Base-by-base conservation (phyloP, 2,888 invertebrate species). In the Polydrusus cervinus region DNA sequence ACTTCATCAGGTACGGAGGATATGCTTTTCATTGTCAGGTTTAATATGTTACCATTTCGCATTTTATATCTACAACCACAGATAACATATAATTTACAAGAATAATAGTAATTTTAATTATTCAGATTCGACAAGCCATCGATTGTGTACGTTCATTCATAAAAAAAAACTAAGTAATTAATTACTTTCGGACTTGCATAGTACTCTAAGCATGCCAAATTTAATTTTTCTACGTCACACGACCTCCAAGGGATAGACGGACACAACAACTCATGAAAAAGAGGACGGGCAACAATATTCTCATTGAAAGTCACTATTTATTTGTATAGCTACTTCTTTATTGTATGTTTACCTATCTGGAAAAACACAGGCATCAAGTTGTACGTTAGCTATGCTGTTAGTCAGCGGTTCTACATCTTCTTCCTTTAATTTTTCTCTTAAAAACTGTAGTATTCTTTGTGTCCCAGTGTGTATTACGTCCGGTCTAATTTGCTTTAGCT, bases 391-490 rank as follows among this genome's bases (percentile, higher is more conserved):
- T n/a, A 80, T 20, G 40, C 71, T 67, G 18, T 55, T 70, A 30
- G 64, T 34, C 20, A 77, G 14, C 13, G 72, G 69, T 13, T 77
- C 60, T 55, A 82, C 40, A 60, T 84, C 82, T 64, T 84, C 84
- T n/a, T 81, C 82, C 53, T 81, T 83, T 49, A 86, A 87, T 74
- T 91, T 92, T 78, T 94, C 93, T 3, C 93, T 89, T 40, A 95
- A 87, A 84, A 93, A 94, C 85, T 93, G 93, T 85, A 97, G 90
- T 84, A 97, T 91, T 74, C 95, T 88, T 49, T 90, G 90, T 0
- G 96, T 95, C n/a, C 97, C 97, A 74, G 95, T 92, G 84, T 93
- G 91, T 67, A 97, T 89, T 71, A 97, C 91, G 86, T 97, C 97
- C 74, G 93, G 90, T 43, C 97, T 89, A 34, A 97, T 92, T 67